These are phyloP conservation scores for Henricia sp. DNA, from an alignment of 53 echinoderm and acorn worm genomes.

Conservation along the genomic window DNA sequence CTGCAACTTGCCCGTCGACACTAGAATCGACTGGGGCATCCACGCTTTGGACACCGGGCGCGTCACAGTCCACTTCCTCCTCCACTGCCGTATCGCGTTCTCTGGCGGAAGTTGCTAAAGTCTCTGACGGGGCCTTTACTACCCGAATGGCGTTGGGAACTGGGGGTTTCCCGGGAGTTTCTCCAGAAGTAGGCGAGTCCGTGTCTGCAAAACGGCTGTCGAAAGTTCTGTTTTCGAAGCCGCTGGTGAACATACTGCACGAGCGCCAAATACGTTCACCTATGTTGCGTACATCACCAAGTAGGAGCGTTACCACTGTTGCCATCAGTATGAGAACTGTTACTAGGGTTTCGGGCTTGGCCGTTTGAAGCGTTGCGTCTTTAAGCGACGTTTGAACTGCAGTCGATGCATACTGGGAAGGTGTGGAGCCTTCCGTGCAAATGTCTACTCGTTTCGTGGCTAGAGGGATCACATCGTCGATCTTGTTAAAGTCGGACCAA, in stretches of 20 bases:
- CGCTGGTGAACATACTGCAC: neutral
- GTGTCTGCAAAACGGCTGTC: neutral
- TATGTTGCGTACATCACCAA: neutral
- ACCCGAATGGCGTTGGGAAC: neutral
- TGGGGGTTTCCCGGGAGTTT: neutral
- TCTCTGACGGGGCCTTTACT: too few relatives aligned
- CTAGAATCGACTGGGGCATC: neutral
- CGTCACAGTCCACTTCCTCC: neutral
- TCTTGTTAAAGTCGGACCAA: constrained; percentile 56
- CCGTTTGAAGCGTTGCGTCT: neutral
- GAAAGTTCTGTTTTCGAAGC: neutral
- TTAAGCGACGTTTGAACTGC: too few relatives aligned
- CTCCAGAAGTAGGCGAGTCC: neutral
- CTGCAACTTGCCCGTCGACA: neutral
- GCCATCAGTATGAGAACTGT: constrained; percentile 20
- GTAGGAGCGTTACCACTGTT: constrained; percentile 13
- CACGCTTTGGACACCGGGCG: neutral
- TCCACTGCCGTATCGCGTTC: too few relatives aligned
- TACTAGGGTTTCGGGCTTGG: neutral
- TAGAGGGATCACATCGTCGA: constrained; percentile 44
- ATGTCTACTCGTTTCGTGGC: neutral
- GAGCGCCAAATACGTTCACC: neutral
- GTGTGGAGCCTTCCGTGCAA: neutral
- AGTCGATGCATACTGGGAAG: neutral
- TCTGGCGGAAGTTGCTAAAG: too few relatives aligned